Conservation (phyloP, 92 coral and sea anemone species). For the Zoanthus sansibaricus region DNA sequence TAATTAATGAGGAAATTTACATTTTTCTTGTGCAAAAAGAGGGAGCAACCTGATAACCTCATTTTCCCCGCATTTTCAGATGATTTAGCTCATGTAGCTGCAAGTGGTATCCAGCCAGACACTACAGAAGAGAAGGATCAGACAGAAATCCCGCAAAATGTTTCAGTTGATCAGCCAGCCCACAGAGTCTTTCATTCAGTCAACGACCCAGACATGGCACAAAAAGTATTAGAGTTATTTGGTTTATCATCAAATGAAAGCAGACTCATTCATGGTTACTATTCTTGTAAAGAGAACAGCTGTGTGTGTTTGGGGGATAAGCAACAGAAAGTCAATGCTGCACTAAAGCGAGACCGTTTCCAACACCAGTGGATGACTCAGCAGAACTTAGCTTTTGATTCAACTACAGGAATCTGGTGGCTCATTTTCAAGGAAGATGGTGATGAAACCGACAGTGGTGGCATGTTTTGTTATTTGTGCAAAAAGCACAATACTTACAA, state of each 20-base stretch:
- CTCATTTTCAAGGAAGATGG: conserved; percentile 44
- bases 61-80: conserved; percentile 27
- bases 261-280: conserved; percentile 49
- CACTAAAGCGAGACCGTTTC: conserved; percentile 54
- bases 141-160: conserved; percentile 12
- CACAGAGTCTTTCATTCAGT: conserved; percentile 11
- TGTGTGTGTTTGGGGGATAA: conserved; percentile 52
- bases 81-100: conserved; percentile 10
- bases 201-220: conserved; percentile 11
- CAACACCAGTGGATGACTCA: conserved; percentile 43
- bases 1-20: conserved; percentile 24
- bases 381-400: conserved; percentile 47
- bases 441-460: no score
- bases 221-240: conserved; percentile 7
- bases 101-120: conserved; percentile 13
- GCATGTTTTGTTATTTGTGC: no score
- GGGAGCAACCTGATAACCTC: conserved; percentile 24
- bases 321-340: conserved; percentile 46
- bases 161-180: conserved; percentile 12
- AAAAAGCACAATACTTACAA: no score
- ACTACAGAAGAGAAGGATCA: conserved; percentile 4
- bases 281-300: conserved; percentile 48
- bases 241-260: conserved; percentile 9
- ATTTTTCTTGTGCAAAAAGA: conserved; percentile 22
- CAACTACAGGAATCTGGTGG: conserved; percentile 55